Conservation (phyloP, 2,888 invertebrate species). For the Therioaphis trifolii region DNA sequence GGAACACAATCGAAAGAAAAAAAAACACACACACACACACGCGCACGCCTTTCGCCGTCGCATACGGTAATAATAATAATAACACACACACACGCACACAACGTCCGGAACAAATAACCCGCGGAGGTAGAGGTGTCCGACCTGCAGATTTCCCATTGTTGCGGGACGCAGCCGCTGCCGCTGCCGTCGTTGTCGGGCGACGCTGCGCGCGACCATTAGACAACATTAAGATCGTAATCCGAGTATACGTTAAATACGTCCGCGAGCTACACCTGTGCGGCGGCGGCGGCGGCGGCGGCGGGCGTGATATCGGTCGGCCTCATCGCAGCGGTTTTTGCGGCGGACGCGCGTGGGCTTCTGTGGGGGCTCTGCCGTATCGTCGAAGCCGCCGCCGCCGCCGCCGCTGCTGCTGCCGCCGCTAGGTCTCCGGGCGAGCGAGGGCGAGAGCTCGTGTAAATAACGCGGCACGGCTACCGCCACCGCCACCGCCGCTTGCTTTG, state of each 20-base stretch:
- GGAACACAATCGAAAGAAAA: not conserved
- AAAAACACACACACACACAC: not conserved
- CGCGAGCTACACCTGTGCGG: not conserved
- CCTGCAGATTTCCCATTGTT: constrained; percentile 54
- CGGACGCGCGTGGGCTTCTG: constrained; percentile 42
- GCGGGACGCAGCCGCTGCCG: not conserved
- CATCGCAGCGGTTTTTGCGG: too few species aligned
- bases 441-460: not conserved
- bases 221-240: constrained; percentile 56
- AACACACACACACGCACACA: not conserved
- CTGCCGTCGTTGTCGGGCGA: constrained; percentile 8
- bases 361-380: not conserved
- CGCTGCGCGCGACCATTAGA: constrained; percentile 39
- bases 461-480: not conserved
- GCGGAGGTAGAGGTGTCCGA: constrained; percentile 45
- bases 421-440: not conserved
- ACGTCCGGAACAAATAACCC: constrained; percentile 46
- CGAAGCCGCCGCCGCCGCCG: not conserved
- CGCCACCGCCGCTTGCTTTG: not conserved
- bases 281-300: not conserved
- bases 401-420: not conserved
- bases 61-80: not conserved
- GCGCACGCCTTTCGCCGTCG: not conserved
- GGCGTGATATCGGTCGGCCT: constrained; percentile 33
- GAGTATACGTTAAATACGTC: constrained; percentile 28